A percentile compares a stretch with the other conserved stretches of the same genome.
Conservation (phyloP, 1,140 invertebrate species). For the Leptonema lineaticorne region DNA sequence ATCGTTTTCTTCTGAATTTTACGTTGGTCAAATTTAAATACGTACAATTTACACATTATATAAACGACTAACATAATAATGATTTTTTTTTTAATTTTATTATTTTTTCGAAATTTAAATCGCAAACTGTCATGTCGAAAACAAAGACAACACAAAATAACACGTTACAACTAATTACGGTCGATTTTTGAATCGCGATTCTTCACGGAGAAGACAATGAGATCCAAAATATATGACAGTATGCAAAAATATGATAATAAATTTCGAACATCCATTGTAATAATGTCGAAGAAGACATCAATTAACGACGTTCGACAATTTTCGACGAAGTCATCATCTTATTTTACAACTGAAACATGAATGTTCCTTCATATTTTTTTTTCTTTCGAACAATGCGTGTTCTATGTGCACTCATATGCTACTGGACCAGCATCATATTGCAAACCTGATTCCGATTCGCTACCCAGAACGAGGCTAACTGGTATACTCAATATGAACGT, state of each 20-base stretch:
- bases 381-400: background rate
- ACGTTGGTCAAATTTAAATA: background rate
- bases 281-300: constrained; percentile 5
- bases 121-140: background rate
- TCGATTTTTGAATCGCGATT: background rate
- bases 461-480: constrained; percentile 20
- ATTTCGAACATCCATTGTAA: background rate
- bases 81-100: background rate
- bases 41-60: background rate
- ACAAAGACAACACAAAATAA: background rate
- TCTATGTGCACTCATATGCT: background rate
- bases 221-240: background rate
- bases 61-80: background rate
- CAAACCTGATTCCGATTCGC: constrained; percentile 17
- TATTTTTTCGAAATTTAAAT: background rate
- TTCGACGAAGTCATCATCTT: too few species aligned
- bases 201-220: background rate
- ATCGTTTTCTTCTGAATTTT: background rate
- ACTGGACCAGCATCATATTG: background rate
- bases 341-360: too few species aligned
- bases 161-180: background rate
- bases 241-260: constrained; percentile 20
- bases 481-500: constrained; percentile 22
- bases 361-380: background rate
- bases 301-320: constrained; percentile 6